phyloP scores from a whole-genome alignment of 2,113 vertebrate genomes.

The Nannobrachium achirus region DNA sequence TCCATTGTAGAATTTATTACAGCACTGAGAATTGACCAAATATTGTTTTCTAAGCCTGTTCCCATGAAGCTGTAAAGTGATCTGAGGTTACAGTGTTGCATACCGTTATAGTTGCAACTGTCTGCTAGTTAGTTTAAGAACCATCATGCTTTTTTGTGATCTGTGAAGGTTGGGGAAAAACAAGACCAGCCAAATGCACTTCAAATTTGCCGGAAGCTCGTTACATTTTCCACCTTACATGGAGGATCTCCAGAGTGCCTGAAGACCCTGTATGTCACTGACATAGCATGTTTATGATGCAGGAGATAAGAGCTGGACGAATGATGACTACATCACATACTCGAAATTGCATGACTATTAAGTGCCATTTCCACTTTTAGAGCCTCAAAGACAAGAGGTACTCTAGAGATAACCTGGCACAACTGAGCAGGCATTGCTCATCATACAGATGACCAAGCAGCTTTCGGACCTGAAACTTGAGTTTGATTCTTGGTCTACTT shows the following conservation, averaged over 20 bases:
- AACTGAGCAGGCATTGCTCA: background rate
- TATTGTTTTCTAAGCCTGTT: conserved; percentile 7
- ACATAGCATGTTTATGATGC: background rate
- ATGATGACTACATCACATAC: background rate
- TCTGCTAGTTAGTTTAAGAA: conserved; percentile 23
- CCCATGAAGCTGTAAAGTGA: conserved; percentile 25
- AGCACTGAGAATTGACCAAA: conserved; percentile 28
- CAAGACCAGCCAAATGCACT: too few species aligned
- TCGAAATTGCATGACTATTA: background rate
- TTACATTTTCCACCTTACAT: too few species aligned
- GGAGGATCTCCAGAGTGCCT: too few species aligned
- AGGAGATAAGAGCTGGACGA: background rate
- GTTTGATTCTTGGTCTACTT: conserved; percentile 20
- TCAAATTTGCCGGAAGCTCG: background rate
- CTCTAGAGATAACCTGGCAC: conserved; percentile 4
- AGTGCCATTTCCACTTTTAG: background rate
- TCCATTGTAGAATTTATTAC: conserved; percentile 38
- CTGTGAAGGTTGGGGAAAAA: background rate
- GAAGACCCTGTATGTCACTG: background rate
- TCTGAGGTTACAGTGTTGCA: background rate
- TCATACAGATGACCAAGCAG: background rate
- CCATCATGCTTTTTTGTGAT: background rate
- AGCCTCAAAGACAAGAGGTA: background rate
- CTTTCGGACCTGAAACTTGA: conserved; percentile 10
- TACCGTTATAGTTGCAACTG: conserved; percentile 15